phyloP scores from a whole-genome alignment of 2,888 invertebrate species.

The Lasioglossum villosulum region DNA sequence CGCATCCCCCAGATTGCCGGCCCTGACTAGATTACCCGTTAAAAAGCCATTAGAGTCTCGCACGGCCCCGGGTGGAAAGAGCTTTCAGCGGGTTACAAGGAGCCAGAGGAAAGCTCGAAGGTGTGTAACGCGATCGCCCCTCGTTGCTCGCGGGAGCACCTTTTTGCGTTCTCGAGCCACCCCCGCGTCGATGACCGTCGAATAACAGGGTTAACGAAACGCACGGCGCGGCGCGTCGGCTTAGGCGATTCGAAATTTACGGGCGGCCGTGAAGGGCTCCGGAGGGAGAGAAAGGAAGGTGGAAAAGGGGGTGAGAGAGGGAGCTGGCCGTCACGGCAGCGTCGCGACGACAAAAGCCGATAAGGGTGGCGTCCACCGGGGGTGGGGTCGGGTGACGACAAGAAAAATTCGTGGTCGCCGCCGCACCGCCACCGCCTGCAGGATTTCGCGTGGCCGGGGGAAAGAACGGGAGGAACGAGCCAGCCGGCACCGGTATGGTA shows the following conservation, averaged over 20 bases:
- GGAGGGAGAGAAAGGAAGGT: background rate
- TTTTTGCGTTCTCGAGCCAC: background rate
- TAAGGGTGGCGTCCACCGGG: slow-evolving; percentile 29
- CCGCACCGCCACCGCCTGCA: slow-evolving; percentile 29
- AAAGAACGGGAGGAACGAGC: slow-evolving; percentile 42
- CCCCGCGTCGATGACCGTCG: slow-evolving; percentile 6
- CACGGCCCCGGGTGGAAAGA: background rate
- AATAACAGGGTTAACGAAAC: slow-evolving; percentile 23
- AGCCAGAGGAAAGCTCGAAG: background rate
- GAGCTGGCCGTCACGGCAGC: slow-evolving; percentile 15
- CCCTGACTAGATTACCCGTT: background rate
- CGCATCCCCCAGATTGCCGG: too few relatives aligned
- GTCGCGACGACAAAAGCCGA: slow-evolving; percentile 50
- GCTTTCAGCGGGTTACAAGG: background rate
- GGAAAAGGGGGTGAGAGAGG: background rate
- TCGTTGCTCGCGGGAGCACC: slow-evolving; percentile 2
- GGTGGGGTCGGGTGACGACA: slow-evolving; percentile 35
- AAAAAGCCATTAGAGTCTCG: background rate
- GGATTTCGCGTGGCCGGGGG: slow-evolving; percentile 52
- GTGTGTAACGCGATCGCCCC: slow-evolving; percentile 5
- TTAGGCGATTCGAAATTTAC: slow-evolving; percentile 30
- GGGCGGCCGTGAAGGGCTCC: background rate
- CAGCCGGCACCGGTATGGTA: slow-evolving; percentile 57
- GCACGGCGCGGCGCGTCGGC: background rate
- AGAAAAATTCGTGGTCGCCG: slow-evolving; percentile 57